These are phyloP conservation scores for Gracilinanus agilis DNA, from an alignment of 2,113 vertebrate species.

Conservation along the genomic window DNA sequence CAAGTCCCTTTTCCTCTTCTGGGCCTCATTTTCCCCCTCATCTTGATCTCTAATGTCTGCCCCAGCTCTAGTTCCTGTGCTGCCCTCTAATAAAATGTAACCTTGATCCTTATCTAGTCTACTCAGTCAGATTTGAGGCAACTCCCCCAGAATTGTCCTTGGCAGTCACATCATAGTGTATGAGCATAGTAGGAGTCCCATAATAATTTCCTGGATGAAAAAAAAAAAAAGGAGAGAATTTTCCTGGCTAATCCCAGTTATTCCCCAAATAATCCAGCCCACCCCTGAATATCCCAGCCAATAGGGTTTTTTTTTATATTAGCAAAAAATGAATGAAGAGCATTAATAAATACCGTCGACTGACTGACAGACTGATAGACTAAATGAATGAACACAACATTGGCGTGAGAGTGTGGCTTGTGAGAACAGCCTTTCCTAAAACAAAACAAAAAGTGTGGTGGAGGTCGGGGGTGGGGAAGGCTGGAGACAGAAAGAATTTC, in stretches of 20 bases:
- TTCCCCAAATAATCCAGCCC: background rate
- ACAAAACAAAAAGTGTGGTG: conserved; percentile 40
- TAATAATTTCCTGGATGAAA: background rate
- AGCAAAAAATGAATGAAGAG: background rate
- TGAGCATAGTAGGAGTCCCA: background rate
- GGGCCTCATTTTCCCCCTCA: background rate
- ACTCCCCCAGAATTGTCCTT: background rate
- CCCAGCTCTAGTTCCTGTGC: background rate
- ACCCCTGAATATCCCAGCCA: background rate
- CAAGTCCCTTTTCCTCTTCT: background rate
- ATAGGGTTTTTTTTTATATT: background rate
- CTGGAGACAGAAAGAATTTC: background rate
- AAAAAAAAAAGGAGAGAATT: background rate
- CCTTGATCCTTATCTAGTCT: background rate
- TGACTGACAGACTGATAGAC: background rate
- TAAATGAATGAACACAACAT: background rate
- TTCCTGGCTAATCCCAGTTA: background rate
- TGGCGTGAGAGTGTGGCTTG: conserved; percentile 64
- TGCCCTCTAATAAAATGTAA: background rate
- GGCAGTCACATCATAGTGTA: background rate
- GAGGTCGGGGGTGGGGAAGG: background rate
- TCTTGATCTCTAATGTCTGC: background rate
- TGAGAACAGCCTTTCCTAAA: conserved; percentile 23
- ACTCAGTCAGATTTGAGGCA: background rate
- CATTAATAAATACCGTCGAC: background rate